These are phyloP conservation scores for Dufourea novaeangliae DNA, from an alignment of 1,140 invertebrate species.

Conservation along the genomic window DNA sequence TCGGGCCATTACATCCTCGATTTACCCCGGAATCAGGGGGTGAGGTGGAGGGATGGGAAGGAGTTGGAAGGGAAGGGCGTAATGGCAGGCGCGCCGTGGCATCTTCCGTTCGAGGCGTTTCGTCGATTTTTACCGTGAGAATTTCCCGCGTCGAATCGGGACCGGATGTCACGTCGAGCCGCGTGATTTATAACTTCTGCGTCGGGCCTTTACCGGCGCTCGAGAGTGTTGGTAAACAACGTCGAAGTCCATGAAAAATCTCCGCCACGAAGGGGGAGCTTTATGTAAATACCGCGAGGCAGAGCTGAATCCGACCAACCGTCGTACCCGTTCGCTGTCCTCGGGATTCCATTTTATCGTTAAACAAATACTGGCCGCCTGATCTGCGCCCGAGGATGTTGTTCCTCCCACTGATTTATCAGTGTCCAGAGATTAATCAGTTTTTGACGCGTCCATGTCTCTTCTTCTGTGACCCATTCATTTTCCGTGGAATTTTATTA, in stretches of 20 bases:
- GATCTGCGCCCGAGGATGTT: neutral
- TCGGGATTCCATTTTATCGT: neutral
- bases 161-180: slow-evolving; percentile 26
- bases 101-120: neutral
- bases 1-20: slow-evolving; percentile 20
- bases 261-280: neutral
- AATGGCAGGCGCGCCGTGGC: neutral
- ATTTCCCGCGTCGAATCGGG: neutral
- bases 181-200: slow-evolving; percentile 32
- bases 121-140: slow-evolving; percentile 26
- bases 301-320: neutral
- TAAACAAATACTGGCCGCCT: neutral
- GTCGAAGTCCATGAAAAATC: slow-evolving; percentile 16
- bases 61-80: too few species aligned
- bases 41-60: too few species aligned
- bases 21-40: slow-evolving; percentile 6
- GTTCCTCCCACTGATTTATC: neutral
- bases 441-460: neutral
- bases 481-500: too few species aligned
- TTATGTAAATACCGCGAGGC: slow-evolving; percentile 9
- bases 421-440: neutral
- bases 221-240: slow-evolving; percentile 33
- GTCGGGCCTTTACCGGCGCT: neutral
- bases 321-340: neutral
- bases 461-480: neutral